Base-by-base conservation (phyloP, 2,888 invertebrate species). In the Pheosia gnoma region DNA sequence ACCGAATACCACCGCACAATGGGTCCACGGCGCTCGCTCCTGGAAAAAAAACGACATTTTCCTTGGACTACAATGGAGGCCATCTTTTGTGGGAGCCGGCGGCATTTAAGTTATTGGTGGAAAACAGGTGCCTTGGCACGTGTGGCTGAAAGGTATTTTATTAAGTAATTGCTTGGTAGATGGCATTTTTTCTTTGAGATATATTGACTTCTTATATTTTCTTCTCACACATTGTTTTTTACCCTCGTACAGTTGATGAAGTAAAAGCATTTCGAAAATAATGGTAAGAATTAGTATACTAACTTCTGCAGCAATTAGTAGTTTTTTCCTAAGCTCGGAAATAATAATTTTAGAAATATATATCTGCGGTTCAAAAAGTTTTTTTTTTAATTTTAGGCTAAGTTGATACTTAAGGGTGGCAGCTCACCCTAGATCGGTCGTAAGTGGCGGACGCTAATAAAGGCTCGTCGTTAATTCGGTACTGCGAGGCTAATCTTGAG, bases 1-100 rank as follows among this genome's bases (percentile, higher is more conserved):
- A 72, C 78, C 67, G 80, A 84, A 89, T 90, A 88, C 88, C 88
- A 86, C 82, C 69, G 77, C 77, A 89, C 90, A 90, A 89, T 84
- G 72, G 81, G 3, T 55, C 25, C 58, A 58, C 63, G 68, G 59
- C 57, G 43, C 47, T 41, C 59, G 63, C 41, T 59, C 55, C 58
- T 58, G 68, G 65, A 78, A 81, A 82, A 25, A 86, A 86, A 77
- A 72, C 74, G 72, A 67, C 81, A 83, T 84, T 86, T 83, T 81
- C 79, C 79, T 70, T 67, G 49, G 57, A 66, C 61, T 75, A 86
- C 85, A 87, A 87, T 81, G 66, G 78, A 59, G 53, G 43, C 58
- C 70, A 60, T 69, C 75, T 69, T 75, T 75, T 75, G 70, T 75
- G 54, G 60, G 59, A 58, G 65, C 63, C 60, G 58, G 66, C 65